Conservation (phyloP, 2,113 vertebrate genomes). For the Psittacula cyanocephala region DNA sequence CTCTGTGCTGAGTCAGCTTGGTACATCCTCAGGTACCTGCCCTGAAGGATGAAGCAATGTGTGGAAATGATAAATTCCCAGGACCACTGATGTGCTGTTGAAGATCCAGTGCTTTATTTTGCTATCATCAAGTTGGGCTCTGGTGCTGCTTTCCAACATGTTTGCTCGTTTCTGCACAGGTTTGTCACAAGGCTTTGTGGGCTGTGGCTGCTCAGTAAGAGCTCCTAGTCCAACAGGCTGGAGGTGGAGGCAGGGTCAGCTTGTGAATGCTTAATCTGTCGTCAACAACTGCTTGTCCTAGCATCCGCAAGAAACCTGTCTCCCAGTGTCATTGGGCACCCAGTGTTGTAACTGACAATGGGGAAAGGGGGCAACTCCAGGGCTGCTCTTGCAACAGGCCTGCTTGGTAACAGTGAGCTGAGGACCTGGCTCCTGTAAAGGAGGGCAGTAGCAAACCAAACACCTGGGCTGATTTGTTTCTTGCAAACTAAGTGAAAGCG, state of each 20-base stretch:
- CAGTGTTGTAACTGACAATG: background rate
- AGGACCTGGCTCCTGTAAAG: background rate
- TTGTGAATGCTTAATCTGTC: background rate
- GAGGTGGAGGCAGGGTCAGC: background rate
- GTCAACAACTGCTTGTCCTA: background rate
- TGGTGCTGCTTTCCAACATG: background rate
- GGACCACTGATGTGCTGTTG: background rate
- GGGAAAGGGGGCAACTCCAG: background rate
- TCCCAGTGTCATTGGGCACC: accelerated
- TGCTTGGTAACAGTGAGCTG: accelerated
- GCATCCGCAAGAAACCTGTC: background rate
- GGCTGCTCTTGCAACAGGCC: background rate
- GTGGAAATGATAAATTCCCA: background rate
- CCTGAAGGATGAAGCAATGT: background rate
- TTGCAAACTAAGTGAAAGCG: background rate
- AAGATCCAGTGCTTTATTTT: background rate
- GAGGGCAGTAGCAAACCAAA: background rate
- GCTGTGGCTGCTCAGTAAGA: background rate
- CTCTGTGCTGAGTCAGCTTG: background rate
- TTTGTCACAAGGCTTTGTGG: background rate
- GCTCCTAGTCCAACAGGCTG: background rate
- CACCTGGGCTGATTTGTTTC: background rate
- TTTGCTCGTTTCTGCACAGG: background rate
- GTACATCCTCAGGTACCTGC: accelerated
- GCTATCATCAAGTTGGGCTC: background rate